Evolutionary conservation across 1,140 invertebrate genomes (phyloP), one percentile per base, ranked within the genome.

Genomic region (Trichoplusia ni): DNA sequence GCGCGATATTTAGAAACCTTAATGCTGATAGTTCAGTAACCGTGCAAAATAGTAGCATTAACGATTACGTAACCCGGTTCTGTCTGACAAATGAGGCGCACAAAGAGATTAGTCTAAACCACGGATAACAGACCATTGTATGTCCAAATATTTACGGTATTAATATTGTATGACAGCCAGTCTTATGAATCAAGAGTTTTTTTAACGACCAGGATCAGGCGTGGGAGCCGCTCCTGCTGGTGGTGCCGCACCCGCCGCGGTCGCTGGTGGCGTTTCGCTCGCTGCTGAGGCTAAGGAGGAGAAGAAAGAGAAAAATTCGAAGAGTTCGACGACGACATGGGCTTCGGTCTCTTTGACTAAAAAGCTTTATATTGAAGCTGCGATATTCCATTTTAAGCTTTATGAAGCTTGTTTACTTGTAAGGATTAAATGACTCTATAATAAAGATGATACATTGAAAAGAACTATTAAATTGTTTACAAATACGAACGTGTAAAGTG

Each of bases 251-350:
- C 90, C 91, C 64, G 91, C 89, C 71, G 92, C 92, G 46, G 91
- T 92, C 18, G 91, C 93, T 60, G 94, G 94, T 51, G 94, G n/a
- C n/a, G n/a, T n/a, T n/a, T n/a, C 94, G 46, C 93, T 94, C 38
- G 93, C 93, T 37, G 93, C 93, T 38, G 94, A 93, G 70, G 94
- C 93, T 53, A 93, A 94, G 68, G 94, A 96, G 80, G 94, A 97
- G 82, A 95, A 97, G 87, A 95, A 97, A 91, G 96, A 98, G 95
- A 96, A 86, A 94, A 95, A 75, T 94, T 95, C 67, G 94, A 95
- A 83, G 96, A 97, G 90, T 95, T 94, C 49, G 97, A 98, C 83
- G 97, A 98, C 79, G 97, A 98, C 86, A 98, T 98, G 97, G 97
- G 97, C 84, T 98, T 99, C 90, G 96, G 95, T 93, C 93, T 95